A percentile compares a stretch with the other conserved stretches of the same genome.
Conservation (phyloP, 2,113 vertebrate species). For the Petrocephalus zakoni region DNA sequence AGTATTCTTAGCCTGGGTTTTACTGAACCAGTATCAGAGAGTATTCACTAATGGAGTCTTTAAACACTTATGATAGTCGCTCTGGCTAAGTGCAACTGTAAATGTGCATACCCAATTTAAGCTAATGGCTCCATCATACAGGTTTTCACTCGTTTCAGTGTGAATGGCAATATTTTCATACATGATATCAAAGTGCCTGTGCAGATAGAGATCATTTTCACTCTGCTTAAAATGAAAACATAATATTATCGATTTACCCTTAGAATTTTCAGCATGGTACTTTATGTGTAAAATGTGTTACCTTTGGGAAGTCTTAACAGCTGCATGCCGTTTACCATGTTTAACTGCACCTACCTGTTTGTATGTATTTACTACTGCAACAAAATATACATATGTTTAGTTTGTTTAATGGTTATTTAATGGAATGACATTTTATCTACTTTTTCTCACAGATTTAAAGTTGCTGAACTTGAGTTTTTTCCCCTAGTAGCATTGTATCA, state of each 20-base stretch:
- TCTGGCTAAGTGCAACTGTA: no score
- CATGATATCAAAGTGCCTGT: background rate
- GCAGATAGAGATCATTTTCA: background rate
- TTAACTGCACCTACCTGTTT: background rate
- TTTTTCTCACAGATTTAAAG: background rate
- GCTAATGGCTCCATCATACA: background rate
- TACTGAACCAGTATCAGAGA: no score
- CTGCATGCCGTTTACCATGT: background rate
- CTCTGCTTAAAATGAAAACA: background rate
- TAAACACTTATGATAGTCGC: no score
- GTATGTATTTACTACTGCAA: background rate
- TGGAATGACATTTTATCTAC: background rate
- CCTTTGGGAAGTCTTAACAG: background rate
- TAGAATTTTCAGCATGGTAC: background rate
- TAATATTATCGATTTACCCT: background rate
- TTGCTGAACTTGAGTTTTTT: background rate
- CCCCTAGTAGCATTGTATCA: background rate
- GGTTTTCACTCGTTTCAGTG: background rate
- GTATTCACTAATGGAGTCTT: no score
- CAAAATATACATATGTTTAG: background rate
- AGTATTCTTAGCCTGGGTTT: no score
- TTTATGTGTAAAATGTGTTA: background rate
- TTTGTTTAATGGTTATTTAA: background rate
- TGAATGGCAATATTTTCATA: background rate
- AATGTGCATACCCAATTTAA: background rate